Evolutionary conservation across 2,113 vertebrate species (phyloP).

Genomic region (Mohoua ochrocephala): DNA sequence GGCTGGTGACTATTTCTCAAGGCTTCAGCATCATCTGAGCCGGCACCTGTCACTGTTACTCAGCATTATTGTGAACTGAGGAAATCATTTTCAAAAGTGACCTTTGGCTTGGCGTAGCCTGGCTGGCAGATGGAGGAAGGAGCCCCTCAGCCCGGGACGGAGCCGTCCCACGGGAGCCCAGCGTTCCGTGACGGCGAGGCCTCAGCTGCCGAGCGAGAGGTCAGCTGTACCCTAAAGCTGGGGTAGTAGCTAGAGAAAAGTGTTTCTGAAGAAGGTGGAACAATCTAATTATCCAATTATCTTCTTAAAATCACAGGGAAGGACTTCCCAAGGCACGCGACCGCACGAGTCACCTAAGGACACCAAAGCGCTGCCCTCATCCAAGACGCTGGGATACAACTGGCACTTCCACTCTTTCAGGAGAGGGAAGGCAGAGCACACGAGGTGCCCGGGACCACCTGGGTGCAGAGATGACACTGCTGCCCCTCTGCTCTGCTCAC

Average conservation of each 20-base stretch:
- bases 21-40: conserved; percentile 27
- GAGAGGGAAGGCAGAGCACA: background rate
- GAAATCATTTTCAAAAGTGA: conserved; percentile 27
- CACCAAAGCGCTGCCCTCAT: background rate
- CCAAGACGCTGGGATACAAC: background rate
- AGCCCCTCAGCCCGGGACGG: background rate
- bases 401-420: background rate
- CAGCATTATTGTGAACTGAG: background rate
- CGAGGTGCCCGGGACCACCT: accelerated
- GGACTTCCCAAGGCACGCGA: background rate
- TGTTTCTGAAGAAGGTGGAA: background rate
- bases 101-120: background rate
- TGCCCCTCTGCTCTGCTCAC: background rate
- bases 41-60: conserved; percentile 47
- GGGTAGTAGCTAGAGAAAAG: background rate
- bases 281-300: background rate
- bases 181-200: accelerated
- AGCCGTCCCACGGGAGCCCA: background rate
- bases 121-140: background rate
- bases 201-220: background rate
- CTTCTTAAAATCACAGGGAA: background rate
- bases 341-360: background rate
- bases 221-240: background rate
- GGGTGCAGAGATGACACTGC: background rate
- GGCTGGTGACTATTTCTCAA: background rate